Percentiles rank a stretch among this genome's conserved stretches.
Evolutionary conservation across 92 coral and sea anemone genomes (phyloP).

Genomic region (Porites evermanni): DNA sequence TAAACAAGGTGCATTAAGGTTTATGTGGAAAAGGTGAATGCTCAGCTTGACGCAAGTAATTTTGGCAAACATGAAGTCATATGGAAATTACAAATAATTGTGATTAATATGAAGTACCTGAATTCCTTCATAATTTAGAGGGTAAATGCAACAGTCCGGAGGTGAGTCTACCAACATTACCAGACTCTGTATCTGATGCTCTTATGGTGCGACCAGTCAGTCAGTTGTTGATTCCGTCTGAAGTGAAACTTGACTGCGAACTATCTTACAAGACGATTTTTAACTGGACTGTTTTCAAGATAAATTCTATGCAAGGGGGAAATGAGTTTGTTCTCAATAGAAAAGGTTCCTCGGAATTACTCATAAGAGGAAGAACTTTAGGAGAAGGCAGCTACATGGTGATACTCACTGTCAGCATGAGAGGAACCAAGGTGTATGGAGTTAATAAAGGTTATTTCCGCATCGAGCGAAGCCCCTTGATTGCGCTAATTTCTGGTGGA

Average conservation of each 20-base stretch:
- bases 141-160: slow-evolving; percentile 45
- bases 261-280: slow-evolving; percentile 13
- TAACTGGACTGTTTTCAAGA: slow-evolving; percentile 39
- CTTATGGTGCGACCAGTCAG: slow-evolving; percentile 29
- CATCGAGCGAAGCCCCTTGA: slow-evolving; percentile 30
- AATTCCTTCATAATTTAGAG: not conserved
- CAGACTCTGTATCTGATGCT: slow-evolving; percentile 1
- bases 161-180: slow-evolving; percentile 42
- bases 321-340: not conserved
- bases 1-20: too few relatives aligned
- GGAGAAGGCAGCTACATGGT: slow-evolving; percentile 48
- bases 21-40: too few relatives aligned
- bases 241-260: slow-evolving; percentile 34
- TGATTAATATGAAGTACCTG: too few relatives aligned
- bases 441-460: slow-evolving; percentile 41
- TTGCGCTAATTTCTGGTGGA: slow-evolving; percentile 65
- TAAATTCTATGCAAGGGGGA: slow-evolving; percentile 1
- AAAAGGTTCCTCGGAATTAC: slow-evolving; percentile 17
- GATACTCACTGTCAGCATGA: slow-evolving; percentile 42
- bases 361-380: slow-evolving; percentile 34
- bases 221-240: slow-evolving; percentile 20
- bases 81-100: too few relatives aligned
- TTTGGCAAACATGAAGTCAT: too few relatives aligned
- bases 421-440: slow-evolving; percentile 43
- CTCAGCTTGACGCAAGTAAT: too few relatives aligned